A percentile compares a stretch with the other conserved stretches of the same genome.
phyloP scores from a whole-genome alignment of 2,797 vertebrate genomes.

The Hemibagrus guttatus region DNA sequence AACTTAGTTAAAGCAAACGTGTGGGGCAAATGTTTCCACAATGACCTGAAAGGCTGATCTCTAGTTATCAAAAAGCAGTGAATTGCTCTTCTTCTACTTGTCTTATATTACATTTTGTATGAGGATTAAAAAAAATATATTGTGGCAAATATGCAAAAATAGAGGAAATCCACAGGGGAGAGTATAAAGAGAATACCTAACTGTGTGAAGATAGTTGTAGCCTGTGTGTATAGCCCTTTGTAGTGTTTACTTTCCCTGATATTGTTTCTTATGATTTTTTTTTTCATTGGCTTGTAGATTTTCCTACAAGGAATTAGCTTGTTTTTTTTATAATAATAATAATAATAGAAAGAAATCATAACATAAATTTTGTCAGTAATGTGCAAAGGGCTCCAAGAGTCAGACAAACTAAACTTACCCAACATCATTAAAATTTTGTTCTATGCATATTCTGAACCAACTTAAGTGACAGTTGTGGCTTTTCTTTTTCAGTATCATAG shows the following conservation, averaged over 20 bases:
- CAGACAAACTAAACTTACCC: slow-evolving; percentile 74
- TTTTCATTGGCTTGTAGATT: neutral
- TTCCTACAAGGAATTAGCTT: neutral
- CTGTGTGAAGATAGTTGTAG: neutral
- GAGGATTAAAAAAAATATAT: no score
- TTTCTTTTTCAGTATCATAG: slow-evolving; percentile 80
- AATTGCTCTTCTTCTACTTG: neutral
- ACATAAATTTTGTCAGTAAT: neutral
- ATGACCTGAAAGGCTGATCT: neutral
- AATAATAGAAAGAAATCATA: neutral
- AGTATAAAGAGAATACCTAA: neutral
- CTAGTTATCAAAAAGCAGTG: neutral
- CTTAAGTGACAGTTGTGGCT: slow-evolving; percentile 98
- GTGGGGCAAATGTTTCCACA: neutral
- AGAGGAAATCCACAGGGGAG: neutral
- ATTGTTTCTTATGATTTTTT: neutral
- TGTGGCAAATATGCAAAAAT: neutral
- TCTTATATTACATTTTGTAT: neutral
- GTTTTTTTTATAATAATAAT: no score
- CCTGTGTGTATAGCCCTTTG: neutral
- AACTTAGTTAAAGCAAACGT: neutral
- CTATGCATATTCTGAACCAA: slow-evolving; percentile 98
- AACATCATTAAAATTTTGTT: slow-evolving; percentile 68
- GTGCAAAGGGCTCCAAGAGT: neutral
- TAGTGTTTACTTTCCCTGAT: neutral